Base-by-base conservation (phyloP, 2,797 vertebrate species). In the Gymnoscopelus microlampas region DNA sequence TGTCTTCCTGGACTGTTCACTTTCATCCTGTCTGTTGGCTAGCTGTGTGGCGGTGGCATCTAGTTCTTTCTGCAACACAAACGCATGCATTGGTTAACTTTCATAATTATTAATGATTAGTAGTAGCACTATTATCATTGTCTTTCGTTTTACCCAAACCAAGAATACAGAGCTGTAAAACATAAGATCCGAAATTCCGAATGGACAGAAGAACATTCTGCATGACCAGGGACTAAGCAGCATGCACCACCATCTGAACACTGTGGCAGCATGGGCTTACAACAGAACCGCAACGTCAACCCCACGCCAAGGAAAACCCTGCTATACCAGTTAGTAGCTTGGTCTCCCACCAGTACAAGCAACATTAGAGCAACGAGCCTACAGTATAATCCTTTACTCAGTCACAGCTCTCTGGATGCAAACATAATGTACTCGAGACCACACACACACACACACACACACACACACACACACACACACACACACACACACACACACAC, bases 11-110 rank as follows among this genome's bases (percentile, higher is more conserved):
- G 93, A 98, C 93, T 99, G 97, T 85, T 99, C 98, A 3, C 98
- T 99, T 91, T 99, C 98, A 94, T 99, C 98, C 94, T 99, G 98
- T 92, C 98, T 95, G 94, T 98, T 99, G 71, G 98, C 98, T 93
- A 99, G 94, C 81, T 96, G 95, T 44, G 94, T 95, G 86, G 94
- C 94, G 71, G 92, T 94, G 84, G 91, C 86, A 44, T 95, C 94
- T 63, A 95, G 87, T 86, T 95, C 94, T 91, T 93, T 94, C 94
- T 95, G 93, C 55, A 92, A 63, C 55, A 74, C 71, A 84, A 90
- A 83, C 69, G 60, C 13, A 24, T 3, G 48, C 48, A 51, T 50
- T 50, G 10, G 14, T 50, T 50, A 14, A 50, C 10, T 50, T 14
- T 11, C 39, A 44, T 44, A 8, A 44, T 44, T 44, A 44, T 44